Conservation (phyloP, 2,888 invertebrate genomes). For the Dasysyrphus tricinctus region DNA sequence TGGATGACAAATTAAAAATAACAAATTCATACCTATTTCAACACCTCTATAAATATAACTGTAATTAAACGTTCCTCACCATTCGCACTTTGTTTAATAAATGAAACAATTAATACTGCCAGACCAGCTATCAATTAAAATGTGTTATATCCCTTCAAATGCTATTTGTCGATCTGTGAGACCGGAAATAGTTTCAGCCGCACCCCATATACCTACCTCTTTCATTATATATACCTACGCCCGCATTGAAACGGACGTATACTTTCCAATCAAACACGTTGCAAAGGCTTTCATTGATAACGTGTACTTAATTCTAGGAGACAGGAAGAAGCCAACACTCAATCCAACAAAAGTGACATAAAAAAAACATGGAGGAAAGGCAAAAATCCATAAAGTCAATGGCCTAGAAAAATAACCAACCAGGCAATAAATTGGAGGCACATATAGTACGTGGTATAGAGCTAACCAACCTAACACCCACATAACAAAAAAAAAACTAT, state of each 20-base stretch:
- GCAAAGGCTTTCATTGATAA: slow-evolving; percentile 44
- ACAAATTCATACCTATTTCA: slow-evolving; percentile 8
- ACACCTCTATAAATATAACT: background rate
- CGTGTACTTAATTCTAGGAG: slow-evolving; percentile 42
- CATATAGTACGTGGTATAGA: background rate
- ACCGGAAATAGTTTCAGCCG: slow-evolving; percentile 41
- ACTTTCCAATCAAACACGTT: slow-evolving; percentile 30
- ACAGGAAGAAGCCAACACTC: slow-evolving; percentile 31
- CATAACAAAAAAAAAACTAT: slow-evolving; percentile 18
- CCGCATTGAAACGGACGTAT: background rate
- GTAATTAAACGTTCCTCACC: slow-evolving; percentile 21
- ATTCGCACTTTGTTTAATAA: background rate
- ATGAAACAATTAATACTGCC: slow-evolving; percentile 26
- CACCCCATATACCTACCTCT: slow-evolving; percentile 13
- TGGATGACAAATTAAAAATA: background rate
- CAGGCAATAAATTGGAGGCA: slow-evolving; percentile 38
- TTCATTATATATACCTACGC: background rate
- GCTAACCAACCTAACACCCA: slow-evolving; percentile 27
- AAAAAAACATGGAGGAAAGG: slow-evolving; percentile 6
- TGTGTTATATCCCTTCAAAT: slow-evolving; percentile 26
- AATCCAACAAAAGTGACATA: slow-evolving; percentile 41
- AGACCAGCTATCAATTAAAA: slow-evolving; percentile 27
- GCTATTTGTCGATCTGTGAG: slow-evolving; percentile 24
- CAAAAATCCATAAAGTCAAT: slow-evolving; percentile 50
- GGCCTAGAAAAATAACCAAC: slow-evolving; percentile 64